Base-by-base conservation (phyloP, 2,113 vertebrate genomes). In the Rhinopomastus cyanomelas region DNA sequence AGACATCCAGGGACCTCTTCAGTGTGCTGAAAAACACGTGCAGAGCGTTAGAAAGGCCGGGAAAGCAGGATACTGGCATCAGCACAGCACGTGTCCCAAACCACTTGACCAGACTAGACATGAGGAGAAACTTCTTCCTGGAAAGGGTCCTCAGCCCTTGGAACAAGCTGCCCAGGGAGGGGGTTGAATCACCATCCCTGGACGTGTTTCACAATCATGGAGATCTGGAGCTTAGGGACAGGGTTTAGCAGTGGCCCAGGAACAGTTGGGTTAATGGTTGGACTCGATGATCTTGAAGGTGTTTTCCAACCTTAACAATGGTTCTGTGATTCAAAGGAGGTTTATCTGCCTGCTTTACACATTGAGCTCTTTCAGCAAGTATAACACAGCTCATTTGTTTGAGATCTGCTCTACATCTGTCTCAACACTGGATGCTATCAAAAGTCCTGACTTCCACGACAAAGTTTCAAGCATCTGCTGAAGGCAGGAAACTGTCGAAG, bases 1-100 rank as follows among this genome's bases (percentile, higher is more conserved):
- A 98, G 91, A 98, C 91, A 30, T 99, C 99, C 19, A 99, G 96
- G 9, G 99, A 98, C 92, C 97, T 97, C 97, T 99, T 99, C 94
- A 99, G 93, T 0, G 98, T 98, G 96, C 99, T 99, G 85, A 61
- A 93, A 72, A 96, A 95, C 17, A 92, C 6, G 53, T 27, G 61
- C 23, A 69, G 8, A 67, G 39, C 13, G 59, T 94, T 87, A 93
- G n/a, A 94, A 73, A 27, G 9, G 61, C 29, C 56, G 75, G 36
- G 46, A 90, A 90, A 82, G 17, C 36, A 74, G 0, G 4, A 13
- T 2, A 21, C 16, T 5, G 72, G 29, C 44, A 64, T 23, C 77
- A 57, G 36, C 46, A 88, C 8, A 85, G 26, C 60, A 66, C 36
- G 5, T 66, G 32, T 82, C n/a, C 27, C 46, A 66, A 68, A 77